Conservation (phyloP, 2,888 invertebrate genomes). For the Drosophila peninsularis region DNA sequence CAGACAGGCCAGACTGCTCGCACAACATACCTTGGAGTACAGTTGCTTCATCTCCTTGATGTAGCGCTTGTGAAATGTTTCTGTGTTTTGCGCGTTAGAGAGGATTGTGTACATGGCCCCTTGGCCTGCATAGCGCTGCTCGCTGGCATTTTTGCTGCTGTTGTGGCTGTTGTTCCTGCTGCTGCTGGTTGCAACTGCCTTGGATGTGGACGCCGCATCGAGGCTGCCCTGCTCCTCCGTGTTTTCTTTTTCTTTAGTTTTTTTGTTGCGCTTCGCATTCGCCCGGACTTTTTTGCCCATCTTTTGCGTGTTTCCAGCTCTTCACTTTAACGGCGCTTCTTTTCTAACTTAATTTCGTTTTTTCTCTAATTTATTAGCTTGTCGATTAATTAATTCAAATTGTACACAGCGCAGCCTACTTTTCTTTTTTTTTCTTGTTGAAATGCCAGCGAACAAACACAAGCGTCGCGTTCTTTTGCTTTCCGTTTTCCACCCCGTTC, state of each 20-base stretch:
- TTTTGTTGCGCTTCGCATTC: constrained; percentile 68
- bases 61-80: constrained; percentile 88
- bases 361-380: neutral
- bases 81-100: constrained; percentile 88
- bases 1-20: neutral
- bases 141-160: neutral
- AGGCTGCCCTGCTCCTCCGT: constrained; percentile 51
- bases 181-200: neutral
- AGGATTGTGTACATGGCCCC: constrained; percentile 85
- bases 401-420: constrained; percentile 15
- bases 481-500: constrained; percentile 60
- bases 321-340: constrained; percentile 14
- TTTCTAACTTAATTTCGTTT: neutral
- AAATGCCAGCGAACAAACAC: constrained; percentile 46
- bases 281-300: constrained; percentile 45
- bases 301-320: constrained; percentile 9
- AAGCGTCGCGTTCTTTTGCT: constrained; percentile 65
- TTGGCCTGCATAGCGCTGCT: constrained; percentile 42
- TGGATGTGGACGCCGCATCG: neutral
- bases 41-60: constrained; percentile 87
- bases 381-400: constrained; percentile 16
- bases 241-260: constrained; percentile 68
- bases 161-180: constrained; percentile 3
- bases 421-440: constrained; percentile 16
- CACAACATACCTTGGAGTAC: constrained; percentile 86